Evolutionary conservation across 2,797 vertebrate species (phyloP).

Genomic region (Basileuterus tristriatus): DNA sequence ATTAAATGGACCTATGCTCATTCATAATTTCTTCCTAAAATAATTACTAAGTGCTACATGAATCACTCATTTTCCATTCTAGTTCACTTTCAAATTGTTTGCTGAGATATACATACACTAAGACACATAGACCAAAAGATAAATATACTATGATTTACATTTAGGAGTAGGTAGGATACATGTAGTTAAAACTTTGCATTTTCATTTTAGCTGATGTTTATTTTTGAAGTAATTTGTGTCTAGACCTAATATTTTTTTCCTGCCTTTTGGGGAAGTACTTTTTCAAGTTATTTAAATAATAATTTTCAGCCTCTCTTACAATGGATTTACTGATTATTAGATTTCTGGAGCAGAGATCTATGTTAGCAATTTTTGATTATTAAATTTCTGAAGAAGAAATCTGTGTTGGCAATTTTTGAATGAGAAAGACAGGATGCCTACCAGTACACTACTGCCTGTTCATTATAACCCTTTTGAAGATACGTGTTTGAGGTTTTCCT

Average conservation of each 20-base stretch:
- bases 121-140: not conserved
- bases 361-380: not conserved
- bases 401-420: not conserved
- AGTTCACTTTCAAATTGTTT: slow-evolving; percentile 3
- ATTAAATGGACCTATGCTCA: slow-evolving; percentile 14
- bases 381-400: not conserved
- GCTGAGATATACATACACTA: not conserved
- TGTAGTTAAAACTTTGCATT: not conserved
- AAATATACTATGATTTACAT: not conserved
- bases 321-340: slow-evolving; percentile 1
- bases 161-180: not conserved
- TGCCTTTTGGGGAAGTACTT: not conserved
- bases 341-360: not conserved
- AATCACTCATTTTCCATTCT: not conserved
- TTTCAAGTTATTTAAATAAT: not conserved
- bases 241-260: not conserved
- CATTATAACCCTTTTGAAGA: not conserved
- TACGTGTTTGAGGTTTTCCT: not conserved
- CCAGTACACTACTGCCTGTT: not conserved
- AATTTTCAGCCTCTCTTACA: not conserved
- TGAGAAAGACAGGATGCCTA: not conserved
- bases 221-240: not conserved
- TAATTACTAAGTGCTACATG: not conserved
- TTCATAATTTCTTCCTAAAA: slow-evolving; percentile 44
- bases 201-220: not conserved